These are phyloP conservation scores for Trachelus tabidus DNA, from an alignment of 2,888 invertebrate genomes.

Conservation along the genomic window DNA sequence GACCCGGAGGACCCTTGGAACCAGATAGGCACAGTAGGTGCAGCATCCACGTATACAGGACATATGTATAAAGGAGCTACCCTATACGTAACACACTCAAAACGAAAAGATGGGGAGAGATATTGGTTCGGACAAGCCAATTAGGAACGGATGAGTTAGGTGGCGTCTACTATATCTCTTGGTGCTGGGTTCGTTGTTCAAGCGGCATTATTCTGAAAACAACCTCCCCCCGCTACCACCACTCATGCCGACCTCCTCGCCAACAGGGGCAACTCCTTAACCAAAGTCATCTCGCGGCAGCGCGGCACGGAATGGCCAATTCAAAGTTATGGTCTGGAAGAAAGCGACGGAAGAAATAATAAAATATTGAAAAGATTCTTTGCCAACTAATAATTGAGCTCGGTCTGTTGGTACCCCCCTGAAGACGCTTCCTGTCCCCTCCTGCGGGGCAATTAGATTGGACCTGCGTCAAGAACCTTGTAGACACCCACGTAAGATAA, in stretches of 20 bases:
- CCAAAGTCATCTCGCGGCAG: conserved; percentile 15
- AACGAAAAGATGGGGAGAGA: conserved; percentile 21
- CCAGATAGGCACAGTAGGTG: background rate
- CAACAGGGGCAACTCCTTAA: conserved; percentile 14
- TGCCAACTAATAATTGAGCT: conserved; percentile 37
- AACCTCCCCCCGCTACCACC: background rate
- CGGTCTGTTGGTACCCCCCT: conserved; percentile 2
- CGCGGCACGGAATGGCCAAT: conserved; percentile 22
- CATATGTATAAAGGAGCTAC: background rate
- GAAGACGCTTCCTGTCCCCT: background rate
- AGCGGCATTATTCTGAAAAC: conserved; percentile 31
- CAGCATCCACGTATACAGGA: background rate
- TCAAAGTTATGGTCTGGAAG: conserved; percentile 25
- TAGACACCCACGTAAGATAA: background rate
- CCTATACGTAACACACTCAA: conserved; percentile 7
- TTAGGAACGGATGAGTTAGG: conserved; percentile 37
- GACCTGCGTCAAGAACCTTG: background rate
- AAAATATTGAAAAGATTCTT: conserved; percentile 37
- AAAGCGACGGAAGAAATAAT: conserved; percentile 30
- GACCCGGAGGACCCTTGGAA: background rate
- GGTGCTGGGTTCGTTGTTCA: conserved; percentile 17
- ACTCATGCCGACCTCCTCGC: conserved; percentile 4
- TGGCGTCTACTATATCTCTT: conserved; percentile 31
- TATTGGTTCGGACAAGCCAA: conserved; percentile 37
- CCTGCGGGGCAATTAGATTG: conserved; percentile 2